phyloP scores from a whole-genome alignment of 2,113 vertebrate species.

The Monopterus albus region DNA sequence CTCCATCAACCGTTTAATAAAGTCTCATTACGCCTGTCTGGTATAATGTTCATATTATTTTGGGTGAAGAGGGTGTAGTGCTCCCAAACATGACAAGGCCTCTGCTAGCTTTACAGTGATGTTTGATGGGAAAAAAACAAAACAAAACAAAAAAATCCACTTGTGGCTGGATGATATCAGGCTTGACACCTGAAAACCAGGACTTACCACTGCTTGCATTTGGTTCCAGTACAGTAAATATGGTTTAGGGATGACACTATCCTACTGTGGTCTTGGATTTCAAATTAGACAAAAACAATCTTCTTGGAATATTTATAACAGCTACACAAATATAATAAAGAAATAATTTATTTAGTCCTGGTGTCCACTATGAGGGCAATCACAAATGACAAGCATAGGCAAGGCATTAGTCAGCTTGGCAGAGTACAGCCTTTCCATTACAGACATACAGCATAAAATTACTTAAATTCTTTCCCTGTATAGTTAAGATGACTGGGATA shows the following conservation, averaged over 20 bases:
- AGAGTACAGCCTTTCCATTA: conserved; percentile 22
- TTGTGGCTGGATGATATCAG: background rate
- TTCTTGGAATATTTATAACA: background rate
- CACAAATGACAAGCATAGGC: conserved; percentile 49
- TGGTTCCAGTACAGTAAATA: background rate
- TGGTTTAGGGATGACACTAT: background rate
- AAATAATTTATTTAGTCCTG: conserved; percentile 78
- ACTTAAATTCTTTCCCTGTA: conserved; percentile 17
- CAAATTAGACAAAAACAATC: background rate
- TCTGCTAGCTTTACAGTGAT: background rate
- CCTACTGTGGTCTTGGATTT: background rate
- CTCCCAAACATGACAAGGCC: background rate
- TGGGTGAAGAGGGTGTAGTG: background rate
- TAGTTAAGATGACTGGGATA: background rate
- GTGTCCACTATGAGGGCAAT: conserved; percentile 50
- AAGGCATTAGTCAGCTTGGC: conserved; percentile 8
- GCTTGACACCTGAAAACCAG: background rate
- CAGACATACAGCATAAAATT: conserved; percentile 3
- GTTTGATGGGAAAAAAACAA: too few species aligned
- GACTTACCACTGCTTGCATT: background rate
- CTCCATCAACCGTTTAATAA: conserved; percentile 64
- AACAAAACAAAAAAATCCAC: background rate
- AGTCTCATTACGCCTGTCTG: conserved; percentile 37
- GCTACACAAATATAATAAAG: conserved; percentile 33
- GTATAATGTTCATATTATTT: conserved; percentile 5